A percentile compares a stretch with the other conserved stretches of the same genome.
These are phyloP conservation scores for Tympanoctomys barrerae DNA, from an alignment of 2,797 vertebrate genomes.

Conservation along the genomic window DNA sequence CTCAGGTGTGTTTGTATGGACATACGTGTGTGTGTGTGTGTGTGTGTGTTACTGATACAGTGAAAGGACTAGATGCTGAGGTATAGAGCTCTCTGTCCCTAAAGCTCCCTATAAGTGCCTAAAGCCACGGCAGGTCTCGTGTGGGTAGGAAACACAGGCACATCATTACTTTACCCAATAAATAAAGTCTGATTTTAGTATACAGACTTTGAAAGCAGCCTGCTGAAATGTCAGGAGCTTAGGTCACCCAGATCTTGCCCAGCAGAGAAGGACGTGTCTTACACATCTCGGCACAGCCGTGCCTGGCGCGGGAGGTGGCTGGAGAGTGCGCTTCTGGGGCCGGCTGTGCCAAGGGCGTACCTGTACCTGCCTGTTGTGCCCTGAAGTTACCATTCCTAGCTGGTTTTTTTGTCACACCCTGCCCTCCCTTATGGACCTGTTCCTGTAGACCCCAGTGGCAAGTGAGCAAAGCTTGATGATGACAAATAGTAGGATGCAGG, in stretches of 20 bases:
- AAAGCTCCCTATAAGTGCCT: background rate
- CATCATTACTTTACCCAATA: constrained; percentile 19
- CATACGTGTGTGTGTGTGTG: background rate
- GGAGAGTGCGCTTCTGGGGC: background rate
- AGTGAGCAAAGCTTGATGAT: background rate
- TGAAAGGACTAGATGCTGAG: background rate
- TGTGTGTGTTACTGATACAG: background rate
- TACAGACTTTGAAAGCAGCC: background rate
- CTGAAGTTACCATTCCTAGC: background rate
- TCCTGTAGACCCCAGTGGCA: background rate
- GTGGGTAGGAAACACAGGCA: background rate
- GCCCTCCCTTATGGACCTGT: background rate
- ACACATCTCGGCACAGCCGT: background rate
- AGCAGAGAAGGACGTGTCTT: background rate
- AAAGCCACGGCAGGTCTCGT: background rate
- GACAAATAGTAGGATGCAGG: background rate
- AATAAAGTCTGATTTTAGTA: constrained; percentile 31
- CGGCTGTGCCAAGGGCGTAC: background rate
- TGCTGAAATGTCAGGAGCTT: background rate
- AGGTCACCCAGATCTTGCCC: background rate
- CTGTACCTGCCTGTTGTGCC: background rate
- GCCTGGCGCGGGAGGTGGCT: background rate
- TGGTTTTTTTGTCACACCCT: background rate
- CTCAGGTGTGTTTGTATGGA: background rate
- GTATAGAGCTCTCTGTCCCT: background rate